Evolutionary conservation across 2,113 vertebrate species (phyloP), one percentile per base, ranked within the genome.

Genomic region (Isichthys henryi): DNA sequence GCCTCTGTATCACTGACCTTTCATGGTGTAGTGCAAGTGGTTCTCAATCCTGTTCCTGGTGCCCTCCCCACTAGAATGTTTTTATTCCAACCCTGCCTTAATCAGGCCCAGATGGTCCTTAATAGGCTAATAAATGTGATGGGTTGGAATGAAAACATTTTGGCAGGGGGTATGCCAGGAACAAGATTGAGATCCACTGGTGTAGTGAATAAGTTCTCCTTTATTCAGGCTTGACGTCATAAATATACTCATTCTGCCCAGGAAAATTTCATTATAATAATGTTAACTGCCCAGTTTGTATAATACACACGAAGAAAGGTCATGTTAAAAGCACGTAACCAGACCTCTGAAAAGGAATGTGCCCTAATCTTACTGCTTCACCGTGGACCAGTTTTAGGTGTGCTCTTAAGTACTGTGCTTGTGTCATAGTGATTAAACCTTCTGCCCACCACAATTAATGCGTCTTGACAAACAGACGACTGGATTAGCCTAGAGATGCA

Each of bases 321-420:
- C 31, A 45, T 2, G 39, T 48, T 43, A 46, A 23, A 84, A 48
- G 45, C 9, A 8, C 2, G 82, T 48, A 23, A 46, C 80, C 7
- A 46, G 43, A 83, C 13, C 43, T 45, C 45, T 48, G 39, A 23
- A n/a, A 46, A 45, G 45, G 82, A 84, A n/a, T n/a, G 43, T 46
- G 17, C 48, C 80, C 39, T 83, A n/a, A 83, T 83, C 43, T 45
- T 45, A 1, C 80, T 48, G 39, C 19, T 23, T 48, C 43, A 46
- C 39, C 17, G 1, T 84, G 43, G 19, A 46, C 80, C 19, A 48
- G 45, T 45, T 45, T 48, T 48, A 84, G n/a, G 45, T 84, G 82
- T 84, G 82, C 82, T 84, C 45, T 10, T 84, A n/a, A 84, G 82
- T 48, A n/a, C 82, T 84, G 82, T 84, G 82, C 82, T 84, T 84